Evolutionary conservation across 2,113 vertebrate genomes (phyloP), one percentile per base, ranked within the genome.

Genomic region (Neotoma lepida): DNA sequence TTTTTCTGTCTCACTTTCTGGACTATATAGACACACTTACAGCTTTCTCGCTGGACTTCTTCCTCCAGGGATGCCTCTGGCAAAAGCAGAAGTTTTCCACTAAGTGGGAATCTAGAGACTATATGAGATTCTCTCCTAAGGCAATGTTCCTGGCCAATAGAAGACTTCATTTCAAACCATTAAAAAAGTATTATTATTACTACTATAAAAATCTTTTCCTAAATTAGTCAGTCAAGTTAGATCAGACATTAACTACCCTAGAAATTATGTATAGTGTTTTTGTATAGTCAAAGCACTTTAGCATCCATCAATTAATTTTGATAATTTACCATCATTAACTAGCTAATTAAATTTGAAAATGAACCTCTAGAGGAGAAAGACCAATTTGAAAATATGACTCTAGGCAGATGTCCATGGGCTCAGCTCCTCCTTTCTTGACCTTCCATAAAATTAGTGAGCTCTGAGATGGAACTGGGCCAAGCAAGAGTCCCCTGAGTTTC

Each of bases 321-420:
- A 81, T 96, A 92, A 97, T 94, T 97, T 94, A 80, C 88, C 70
- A 90, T 94, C 92, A 96, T 94, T 96, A 96, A 71, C 39, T 73
- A 86, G 77, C 92, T 96, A 97, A 97, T 97, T 97, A 96, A 97
- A 95, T 96, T 94, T 94, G 91, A 96, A 97, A 86, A 49, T 90
- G 70, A 96, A 87, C 90, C 94, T 96, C 85, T 70, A 95, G 93
- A 97, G 86, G 78, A 96, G 90, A 94, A 95, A 94, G 84, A 76
- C 54, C 63, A 90, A 88, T 95, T 93, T 94, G 78, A 74, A 95
- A 95, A 92, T 49, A 89, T 74, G n/a, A 87, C 82, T 92, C 63
- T 68, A 93, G 84, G 95, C 92, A 96, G 88, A 92, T 95, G 82
- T 88, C 71, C 86, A 17, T 44, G 82, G 56, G 49, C 77, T 39